Evolutionary conservation across 2,113 vertebrate genomes (phyloP), one percentile per base, ranked within the genome.

Genomic region (Pipra filicauda): DNA sequence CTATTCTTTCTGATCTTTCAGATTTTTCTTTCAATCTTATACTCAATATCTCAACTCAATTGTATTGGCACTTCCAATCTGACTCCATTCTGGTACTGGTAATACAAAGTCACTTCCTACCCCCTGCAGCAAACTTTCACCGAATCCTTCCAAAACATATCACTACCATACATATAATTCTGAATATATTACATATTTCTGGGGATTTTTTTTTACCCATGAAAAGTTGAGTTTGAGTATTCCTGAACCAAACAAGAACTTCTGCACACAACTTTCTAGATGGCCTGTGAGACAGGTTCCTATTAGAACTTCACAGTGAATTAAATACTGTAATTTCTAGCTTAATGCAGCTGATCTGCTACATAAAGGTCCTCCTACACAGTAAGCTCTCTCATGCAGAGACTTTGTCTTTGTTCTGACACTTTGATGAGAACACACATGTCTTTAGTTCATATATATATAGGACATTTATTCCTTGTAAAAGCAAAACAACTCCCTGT

Each of bases 281-380:
- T 9, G 51, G 69, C 15, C 48, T 22, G 12, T 54, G 59, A 1
- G 27, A 91, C 89, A 93, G 51, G 82, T 69, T 92, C 82, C 59
- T 69, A 95, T 93, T 96, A 93, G 75, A 90, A 67, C 65, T 86
- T 93, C 79, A 83, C 1, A 2, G 35, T 52, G 92, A 93, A 70
- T 80, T 94, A 94, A 97, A 90, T 74, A 88, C 92, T 92, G 67
- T 90, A 92, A 95, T 94, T 96, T 93, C 59, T 80, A 59, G 33
- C 72, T 90, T 95, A 95, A 88, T 83, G 91, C 90, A 93, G 75
- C 88, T 88, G 79, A 96, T 96, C 79, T 88, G 54, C 92, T 91
- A 41, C 85, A 58, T 75, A 70, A 79, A 94, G 72, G 77, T 88
- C 85, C 88, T 97, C 93, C 93, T 88, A 96, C 94, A 86, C 88